Base-by-base conservation (phyloP, 2,113 vertebrate genomes). In the Myiozetetes cayanensis region DNA sequence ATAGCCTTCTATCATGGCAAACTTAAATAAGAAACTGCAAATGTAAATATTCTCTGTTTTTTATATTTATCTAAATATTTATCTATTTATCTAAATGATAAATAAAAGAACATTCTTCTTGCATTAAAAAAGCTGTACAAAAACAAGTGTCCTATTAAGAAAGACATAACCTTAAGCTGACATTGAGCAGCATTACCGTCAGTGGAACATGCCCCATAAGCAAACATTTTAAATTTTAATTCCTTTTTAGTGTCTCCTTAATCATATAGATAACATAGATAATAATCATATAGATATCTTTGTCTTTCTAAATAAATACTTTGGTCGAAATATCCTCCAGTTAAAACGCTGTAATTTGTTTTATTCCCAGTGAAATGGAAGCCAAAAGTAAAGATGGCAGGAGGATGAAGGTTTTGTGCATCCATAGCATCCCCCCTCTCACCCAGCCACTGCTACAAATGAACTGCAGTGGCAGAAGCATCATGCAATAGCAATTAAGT, bases 51-150 rank as follows among this genome's bases (percentile, higher is more conserved):
- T 52, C 1, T 67, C 47, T 74, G 44, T 18, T 20, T 74, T 27
- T 88, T 50, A 2, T 33, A 77, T 39, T 65, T 65, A n/a, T 90
- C 31, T 71, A 66, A 47, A 47, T 63, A 35, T 44, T 56, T 66
- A 46, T 59, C 22, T 72, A 13, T 43, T 74, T 65, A 25, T 59
- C 68, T 77, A 67, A 89, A 94, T 77, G 20, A 52, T 44, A 87
- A 91, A 92, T 65, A 93, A 91, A 96, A 78, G 13, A 74, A 63
- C 37, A 77, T 85, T 80, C 10, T 74, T 83, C 71, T 90, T 74
- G n/a, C 72, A 78, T 74, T 81, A 30, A 82, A 59, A 62, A 96
- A 19, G 52, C 7, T 89, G 10, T 72, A 79, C 50, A 85, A 94
- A 96, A 96, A 90, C 86, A 87, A 5, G 4, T 62, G n/a, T 22